phyloP scores from a whole-genome alignment of 2,888 invertebrate species.

The Cantharis nigra region DNA sequence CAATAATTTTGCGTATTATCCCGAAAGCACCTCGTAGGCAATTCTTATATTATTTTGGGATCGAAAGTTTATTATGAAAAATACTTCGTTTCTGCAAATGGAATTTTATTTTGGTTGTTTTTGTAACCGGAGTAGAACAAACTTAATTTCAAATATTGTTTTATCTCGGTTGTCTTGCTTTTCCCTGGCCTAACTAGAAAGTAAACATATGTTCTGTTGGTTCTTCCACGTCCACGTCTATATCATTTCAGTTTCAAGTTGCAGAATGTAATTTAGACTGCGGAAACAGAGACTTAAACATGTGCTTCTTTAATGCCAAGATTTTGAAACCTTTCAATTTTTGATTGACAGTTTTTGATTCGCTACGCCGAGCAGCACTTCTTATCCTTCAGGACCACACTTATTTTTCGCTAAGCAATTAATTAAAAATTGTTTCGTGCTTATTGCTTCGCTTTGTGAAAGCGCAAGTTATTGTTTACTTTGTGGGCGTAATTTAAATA shows the following conservation, averaged over 20 bases:
- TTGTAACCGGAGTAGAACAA: constrained; percentile 18
- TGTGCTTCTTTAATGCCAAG: constrained; percentile 21
- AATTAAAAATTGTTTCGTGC: not conserved
- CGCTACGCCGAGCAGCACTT: not conserved
- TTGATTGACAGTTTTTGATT: constrained; percentile 14
- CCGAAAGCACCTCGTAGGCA: not conserved
- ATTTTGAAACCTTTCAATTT: constrained; percentile 8
- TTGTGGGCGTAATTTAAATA: not conserved
- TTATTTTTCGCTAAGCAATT: not conserved
- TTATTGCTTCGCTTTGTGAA: not conserved
- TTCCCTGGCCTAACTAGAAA: constrained; percentile 17
- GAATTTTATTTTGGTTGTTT: constrained; percentile 13
- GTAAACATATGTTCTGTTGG: constrained; percentile 28
- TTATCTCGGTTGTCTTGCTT: constrained; percentile 14
- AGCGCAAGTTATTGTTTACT: not conserved
- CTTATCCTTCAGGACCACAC: not conserved
- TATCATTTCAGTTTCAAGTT: constrained; percentile 28
- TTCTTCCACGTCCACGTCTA: constrained; percentile 24
- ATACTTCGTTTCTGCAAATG: not conserved
- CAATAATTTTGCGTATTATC: not conserved
- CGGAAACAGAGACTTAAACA: constrained; percentile 26
- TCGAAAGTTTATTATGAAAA: not conserved
- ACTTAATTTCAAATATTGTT: constrained; percentile 25
- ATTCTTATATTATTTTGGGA: not conserved
- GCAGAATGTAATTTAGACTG: constrained; percentile 27